These are phyloP conservation scores for Octodonta nipae DNA, from an alignment of 2,888 invertebrate species.

Conservation along the genomic window DNA sequence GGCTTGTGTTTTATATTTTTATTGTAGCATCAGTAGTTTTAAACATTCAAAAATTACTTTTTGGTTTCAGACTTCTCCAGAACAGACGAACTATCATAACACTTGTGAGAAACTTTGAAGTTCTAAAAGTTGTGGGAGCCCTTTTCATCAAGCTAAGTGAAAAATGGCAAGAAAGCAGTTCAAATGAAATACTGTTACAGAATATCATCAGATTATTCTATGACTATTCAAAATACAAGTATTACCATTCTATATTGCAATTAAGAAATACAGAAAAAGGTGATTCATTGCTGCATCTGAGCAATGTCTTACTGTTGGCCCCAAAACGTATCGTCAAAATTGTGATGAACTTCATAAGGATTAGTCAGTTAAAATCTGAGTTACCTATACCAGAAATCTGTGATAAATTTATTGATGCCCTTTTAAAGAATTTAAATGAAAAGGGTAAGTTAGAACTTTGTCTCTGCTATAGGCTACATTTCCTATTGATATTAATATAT, in stretches of 20 bases:
- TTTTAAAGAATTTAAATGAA: conserved; percentile 18
- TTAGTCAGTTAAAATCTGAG: conserved; percentile 26
- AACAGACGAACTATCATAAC: conserved; percentile 20
- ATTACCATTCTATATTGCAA: conserved; percentile 23
- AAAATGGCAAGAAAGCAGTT: conserved; percentile 23
- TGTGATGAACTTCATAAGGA: conserved; percentile 27
- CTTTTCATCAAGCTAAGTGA: conserved; percentile 29
- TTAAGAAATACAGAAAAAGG: conserved; percentile 27
- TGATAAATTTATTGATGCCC: conserved; percentile 22
- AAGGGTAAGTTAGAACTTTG: too few species aligned
- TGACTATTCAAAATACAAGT: conserved; percentile 26
- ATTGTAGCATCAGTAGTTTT: background rate
- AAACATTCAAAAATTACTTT: background rate
- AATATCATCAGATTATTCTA: conserved; percentile 27
- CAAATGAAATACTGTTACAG: conserved; percentile 24
- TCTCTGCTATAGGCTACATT: too few species aligned
- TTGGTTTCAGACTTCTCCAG: conserved; percentile 21
- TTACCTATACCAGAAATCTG: conserved; percentile 28
- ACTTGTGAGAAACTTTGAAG: conserved; percentile 21
- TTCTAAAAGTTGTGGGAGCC: conserved; percentile 24
- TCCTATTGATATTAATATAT: too few species aligned
- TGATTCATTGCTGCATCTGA: conserved; percentile 25
- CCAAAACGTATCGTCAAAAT: conserved; percentile 30
- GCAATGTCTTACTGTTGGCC: conserved; percentile 24
- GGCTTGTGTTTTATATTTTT: too few species aligned